These are phyloP conservation scores for Craniophora ligustri DNA, from an alignment of 2,888 invertebrate species.

Conservation along the genomic window DNA sequence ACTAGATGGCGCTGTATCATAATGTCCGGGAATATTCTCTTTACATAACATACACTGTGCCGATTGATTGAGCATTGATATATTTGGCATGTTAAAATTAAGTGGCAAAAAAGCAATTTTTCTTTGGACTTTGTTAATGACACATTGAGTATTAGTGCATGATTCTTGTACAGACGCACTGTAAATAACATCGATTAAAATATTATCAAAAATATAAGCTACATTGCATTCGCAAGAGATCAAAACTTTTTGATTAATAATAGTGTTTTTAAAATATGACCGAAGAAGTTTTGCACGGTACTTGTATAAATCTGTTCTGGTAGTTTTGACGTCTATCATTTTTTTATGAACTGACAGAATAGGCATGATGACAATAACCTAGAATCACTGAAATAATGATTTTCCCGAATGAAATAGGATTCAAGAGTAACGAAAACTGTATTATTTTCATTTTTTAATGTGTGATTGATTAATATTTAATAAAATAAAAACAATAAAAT, in stretches of 20 bases:
- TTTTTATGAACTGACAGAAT: conserved; percentile 10
- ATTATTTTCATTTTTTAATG: too few species aligned
- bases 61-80: conserved; percentile 14
- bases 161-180: conserved; percentile 16
- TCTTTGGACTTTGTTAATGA: conserved; percentile 9
- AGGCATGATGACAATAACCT: too few species aligned
- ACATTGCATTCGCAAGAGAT: conserved; percentile 9
- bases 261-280: conserved; percentile 2
- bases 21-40: conserved; percentile 6
- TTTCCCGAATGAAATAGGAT: too few species aligned
- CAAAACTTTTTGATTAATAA: conserved; percentile 5
- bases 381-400: too few species aligned
- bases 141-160: conserved; percentile 16
- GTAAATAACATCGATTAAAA: conserved; percentile 9
- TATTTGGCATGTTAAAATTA: conserved; percentile 20
- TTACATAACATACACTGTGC: conserved; percentile 3
- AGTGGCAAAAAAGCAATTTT: conserved; percentile 13
- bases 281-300: conserved; percentile 9
- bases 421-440: too few species aligned
- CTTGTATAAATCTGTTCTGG: conserved; percentile 11
- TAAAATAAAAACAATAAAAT: too few species aligned
- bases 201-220: conserved; percentile 6
- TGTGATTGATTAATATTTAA: too few species aligned
- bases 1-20: too few species aligned
- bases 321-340: conserved; percentile 10